Conservation (phyloP, 2,888 invertebrate species). For the Eupeodes latifasciatus region DNA sequence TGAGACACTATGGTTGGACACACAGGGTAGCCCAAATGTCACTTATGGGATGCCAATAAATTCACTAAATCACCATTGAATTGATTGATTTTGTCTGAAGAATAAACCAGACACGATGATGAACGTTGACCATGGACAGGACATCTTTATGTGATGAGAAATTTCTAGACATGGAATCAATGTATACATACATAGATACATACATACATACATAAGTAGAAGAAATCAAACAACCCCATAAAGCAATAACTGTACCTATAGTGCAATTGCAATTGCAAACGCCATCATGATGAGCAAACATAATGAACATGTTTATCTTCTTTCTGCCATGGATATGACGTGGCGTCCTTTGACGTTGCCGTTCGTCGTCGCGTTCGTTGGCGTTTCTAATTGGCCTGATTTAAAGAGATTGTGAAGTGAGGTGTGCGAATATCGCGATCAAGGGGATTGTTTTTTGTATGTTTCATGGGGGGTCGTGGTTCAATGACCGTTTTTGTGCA, state of each 20-base stretch:
- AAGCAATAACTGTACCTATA: constrained; percentile 2
- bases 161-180: background rate
- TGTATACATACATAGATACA: background rate
- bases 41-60: constrained; percentile 72
- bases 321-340: constrained; percentile 12
- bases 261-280: constrained; percentile 30
- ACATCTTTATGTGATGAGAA: constrained; percentile 17
- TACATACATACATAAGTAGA: background rate
- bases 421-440: no score
- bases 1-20: constrained; percentile 31
- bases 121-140: constrained; percentile 50
- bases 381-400: background rate
- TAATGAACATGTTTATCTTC: constrained; percentile 19
- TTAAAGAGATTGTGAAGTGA: background rate
- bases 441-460: background rate
- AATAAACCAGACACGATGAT: constrained; percentile 58
- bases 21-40: constrained; percentile 59
- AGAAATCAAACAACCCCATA: background rate
- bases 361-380: background rate
- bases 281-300: constrained; percentile 16
- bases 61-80: constrained; percentile 69
- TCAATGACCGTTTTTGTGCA: constrained; percentile 64
- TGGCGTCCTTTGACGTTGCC: no score
- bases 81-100: constrained; percentile 69
- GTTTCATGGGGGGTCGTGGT: background rate